Conservation (phyloP, 2,797 vertebrate genomes). For the Aselliscus stoliczkanus region DNA sequence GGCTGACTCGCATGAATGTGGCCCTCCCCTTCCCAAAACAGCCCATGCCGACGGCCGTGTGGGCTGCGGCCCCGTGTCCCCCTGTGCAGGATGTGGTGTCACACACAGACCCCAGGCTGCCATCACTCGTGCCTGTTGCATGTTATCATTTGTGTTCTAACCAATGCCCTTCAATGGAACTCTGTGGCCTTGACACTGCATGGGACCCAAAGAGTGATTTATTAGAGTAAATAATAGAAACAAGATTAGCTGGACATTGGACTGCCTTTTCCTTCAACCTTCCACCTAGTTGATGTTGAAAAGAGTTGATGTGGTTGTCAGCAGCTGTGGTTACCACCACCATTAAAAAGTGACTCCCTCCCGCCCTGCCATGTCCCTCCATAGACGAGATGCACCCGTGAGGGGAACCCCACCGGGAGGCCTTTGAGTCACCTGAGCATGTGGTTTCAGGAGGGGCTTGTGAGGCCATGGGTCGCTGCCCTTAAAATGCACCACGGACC, state of each 20-base stretch:
- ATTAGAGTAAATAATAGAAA: not conserved
- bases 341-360: not conserved
- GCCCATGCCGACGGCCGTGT: accelerated
- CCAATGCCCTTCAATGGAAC: not conserved
- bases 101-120: too few species aligned
- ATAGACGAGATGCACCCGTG: too few species aligned
- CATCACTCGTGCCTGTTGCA: too few species aligned
- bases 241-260: accelerated
- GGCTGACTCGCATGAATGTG: accelerated
- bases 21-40: accelerated
- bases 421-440: accelerated
- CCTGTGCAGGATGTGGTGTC: too few species aligned
- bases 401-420: accelerated
- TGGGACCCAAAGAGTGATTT: not conserved
- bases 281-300: not conserved
- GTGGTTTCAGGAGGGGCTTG: too few species aligned
- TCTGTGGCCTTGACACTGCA: not conserved
- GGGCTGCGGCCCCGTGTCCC: accelerated
- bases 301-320: not conserved
- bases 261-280: too few species aligned
- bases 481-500: accelerated
- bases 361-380: too few species aligned
- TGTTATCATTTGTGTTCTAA: too few species aligned
- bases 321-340: too few species aligned
- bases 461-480: not conserved